Evolutionary conservation across 2,113 vertebrate genomes (phyloP), one percentile per base, ranked within the genome.

Genomic region (Xiphophorus maculatus): DNA sequence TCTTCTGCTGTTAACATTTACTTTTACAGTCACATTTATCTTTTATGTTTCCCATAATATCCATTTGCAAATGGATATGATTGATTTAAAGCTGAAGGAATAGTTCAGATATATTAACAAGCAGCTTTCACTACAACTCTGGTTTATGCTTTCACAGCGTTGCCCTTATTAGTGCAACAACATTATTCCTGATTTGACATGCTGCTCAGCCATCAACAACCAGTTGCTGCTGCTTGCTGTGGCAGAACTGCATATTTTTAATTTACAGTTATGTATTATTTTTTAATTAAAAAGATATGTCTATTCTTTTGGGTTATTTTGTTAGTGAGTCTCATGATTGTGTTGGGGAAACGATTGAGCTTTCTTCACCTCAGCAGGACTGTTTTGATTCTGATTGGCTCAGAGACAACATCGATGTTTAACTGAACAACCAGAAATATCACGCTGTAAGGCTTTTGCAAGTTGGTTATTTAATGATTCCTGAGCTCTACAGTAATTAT

Each of bases 401-500:
- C 51, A 54, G 22, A 44, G 42, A 44, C 2, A n/a, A n/a, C 2
- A 25, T n/a, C 51, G 10, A 8, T 58, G 51, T 58, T n/a, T 58
- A 9, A 32, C 19, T 68, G 33, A 19, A 19, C 60, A 9, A 75
- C 19, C 33, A n/a, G 1, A 17, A 69, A 75, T 3, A 58, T 58
- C 22, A 73, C 35, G 30, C 19, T 63, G 15, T 78, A 25, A 25
- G 1, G 15, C 14, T 9, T 58, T 74, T 78, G 80, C 63, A 48
- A 78, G 66, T 11, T 30, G 63, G 27, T 66, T 70, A 73, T 64
- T 28, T 28, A 58, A 28, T 44, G 71, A 76, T 32, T 19, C 58
- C 54, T 73, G 5, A 54, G 51, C 51, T 22, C 9, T 10, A n/a
- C 72, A 62, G 63, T 29, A 73, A 66, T 84, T 60, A 69, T 69